A percentile compares a stretch with the other conserved stretches of the same genome.
Evolutionary conservation across 2,888 invertebrate genomes (phyloP).

Genomic region (Eueremaeus valkanovi): DNA sequence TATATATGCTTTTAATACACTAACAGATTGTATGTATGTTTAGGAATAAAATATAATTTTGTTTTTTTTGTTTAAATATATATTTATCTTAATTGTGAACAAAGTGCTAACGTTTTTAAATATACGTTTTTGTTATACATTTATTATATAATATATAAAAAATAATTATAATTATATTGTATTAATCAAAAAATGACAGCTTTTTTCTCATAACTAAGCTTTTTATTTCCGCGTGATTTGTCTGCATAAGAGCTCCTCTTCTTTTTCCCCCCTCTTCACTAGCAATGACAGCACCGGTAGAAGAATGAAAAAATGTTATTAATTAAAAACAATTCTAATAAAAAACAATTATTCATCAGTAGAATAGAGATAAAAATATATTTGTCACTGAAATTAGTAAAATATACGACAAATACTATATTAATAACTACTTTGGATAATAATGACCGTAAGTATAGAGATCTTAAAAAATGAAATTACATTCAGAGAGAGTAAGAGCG

Average conservation of each 20-base stretch:
- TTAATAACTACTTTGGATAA: no score
- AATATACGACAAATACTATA: no score
- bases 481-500: no score
- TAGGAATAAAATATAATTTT: no score
- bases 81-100: background rate
- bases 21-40: no score
- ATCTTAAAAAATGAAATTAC: no score
- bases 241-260: no score
- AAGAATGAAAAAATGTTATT: no score
- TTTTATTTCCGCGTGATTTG: slow-evolving; percentile 2
- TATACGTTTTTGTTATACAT: background rate
- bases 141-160: background rate
- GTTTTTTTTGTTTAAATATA: no score
- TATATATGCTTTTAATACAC: no score
- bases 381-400: background rate
- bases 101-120: background rate
- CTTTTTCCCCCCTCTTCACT: no score
- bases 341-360: background rate
- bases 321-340: background rate
- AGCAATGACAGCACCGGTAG: background rate
- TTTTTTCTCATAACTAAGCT: slow-evolving; percentile 1
- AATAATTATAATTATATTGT: slow-evolving; percentile 15
- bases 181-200: slow-evolving; percentile 25
- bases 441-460: no score
- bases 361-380: background rate